Base-by-base conservation (phyloP, 2,888 invertebrate genomes). In the Mystacides longicornis region DNA sequence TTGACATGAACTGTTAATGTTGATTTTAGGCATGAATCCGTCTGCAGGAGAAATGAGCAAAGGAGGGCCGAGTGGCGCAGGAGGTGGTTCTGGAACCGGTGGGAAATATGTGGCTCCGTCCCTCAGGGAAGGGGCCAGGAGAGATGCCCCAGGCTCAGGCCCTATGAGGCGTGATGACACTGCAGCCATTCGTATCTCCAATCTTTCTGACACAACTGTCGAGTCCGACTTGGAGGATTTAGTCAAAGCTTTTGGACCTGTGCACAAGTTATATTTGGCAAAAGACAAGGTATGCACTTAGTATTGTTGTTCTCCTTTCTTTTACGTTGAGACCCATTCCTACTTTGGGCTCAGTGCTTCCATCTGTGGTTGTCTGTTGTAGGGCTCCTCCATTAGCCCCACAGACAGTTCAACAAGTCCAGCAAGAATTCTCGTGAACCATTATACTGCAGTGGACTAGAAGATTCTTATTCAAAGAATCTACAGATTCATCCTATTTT, bases 161-260 rank as follows among this genome's bases (percentile, higher is more conserved):
- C 69, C 75, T 45, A 79, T 82, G 68, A 81, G 87, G 49, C 82
- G 89, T 19, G 91, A 92, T 63, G 92, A 93, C 65, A 82, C 87
- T 2, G 89, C 91, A 2, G 97, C 99, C 14, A 94, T 99, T 64
- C 87, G 98, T 63, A 95, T 99, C 61, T 95, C 97, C 11, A 99
- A 99, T 74, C 79, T 99, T 49, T 95, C 97, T 2, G 96, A 97
- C 71, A 95, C 94, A 61, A 95, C 96, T 52, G 86, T 87, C 2
- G 98, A 99, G 69, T 84, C 86, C 11, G 98, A 99, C 79, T 80
- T 99, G 62, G 95, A 97, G 67, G 96, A 97, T 64, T 79, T 99
- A 55, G 98, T 99, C 54, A 88, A 90, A 68, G 88, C 87, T 43
- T 95, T 98, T 68, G 99, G 99, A 2, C 87, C 87, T 1, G 88